These are phyloP conservation scores for Catostylus mosaicus DNA, from an alignment of 30 jellyfish, hydroid and myxozoan genomes.

Conservation along the genomic window DNA sequence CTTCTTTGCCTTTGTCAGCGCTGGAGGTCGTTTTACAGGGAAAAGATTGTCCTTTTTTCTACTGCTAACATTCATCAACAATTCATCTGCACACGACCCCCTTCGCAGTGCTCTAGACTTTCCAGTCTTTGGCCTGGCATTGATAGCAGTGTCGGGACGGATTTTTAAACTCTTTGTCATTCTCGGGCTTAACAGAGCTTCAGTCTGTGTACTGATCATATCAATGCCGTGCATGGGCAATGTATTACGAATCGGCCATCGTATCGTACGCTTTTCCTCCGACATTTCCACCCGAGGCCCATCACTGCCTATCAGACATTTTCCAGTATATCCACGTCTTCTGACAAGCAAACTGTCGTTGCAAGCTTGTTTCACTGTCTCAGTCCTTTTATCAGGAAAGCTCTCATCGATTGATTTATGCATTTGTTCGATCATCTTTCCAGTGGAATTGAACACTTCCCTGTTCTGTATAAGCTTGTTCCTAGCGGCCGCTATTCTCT, in stretches of 20 bases:
- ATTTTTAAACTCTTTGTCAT: neutral
- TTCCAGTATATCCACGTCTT: neutral
- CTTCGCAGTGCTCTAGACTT: neutral
- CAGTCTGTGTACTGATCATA: neutral
- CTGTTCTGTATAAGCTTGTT: constrained; percentile 10
- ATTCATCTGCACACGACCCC: neutral
- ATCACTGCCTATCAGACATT: neutral
- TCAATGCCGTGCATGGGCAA: neutral
- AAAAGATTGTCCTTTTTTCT: neutral
- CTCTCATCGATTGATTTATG: neutral
- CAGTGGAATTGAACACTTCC: constrained; percentile 2
- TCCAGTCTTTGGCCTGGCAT: neutral
- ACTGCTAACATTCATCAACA: neutral
- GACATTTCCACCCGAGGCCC: neutral
- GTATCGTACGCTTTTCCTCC: neutral
- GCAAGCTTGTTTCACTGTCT: neutral
- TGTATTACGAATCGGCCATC: neutral
- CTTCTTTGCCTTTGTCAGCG: too few relatives aligned
- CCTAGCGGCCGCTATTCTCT: constrained; percentile 14
- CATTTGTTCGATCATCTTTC: neutral
- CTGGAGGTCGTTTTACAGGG: neutral
- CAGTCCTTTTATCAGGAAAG: neutral
- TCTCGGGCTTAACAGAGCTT: neutral
- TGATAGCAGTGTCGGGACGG: neutral
- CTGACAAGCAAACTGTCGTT: neutral